phyloP scores from a whole-genome alignment of 2,113 vertebrate species.

The Amphilophus citrinellus region DNA sequence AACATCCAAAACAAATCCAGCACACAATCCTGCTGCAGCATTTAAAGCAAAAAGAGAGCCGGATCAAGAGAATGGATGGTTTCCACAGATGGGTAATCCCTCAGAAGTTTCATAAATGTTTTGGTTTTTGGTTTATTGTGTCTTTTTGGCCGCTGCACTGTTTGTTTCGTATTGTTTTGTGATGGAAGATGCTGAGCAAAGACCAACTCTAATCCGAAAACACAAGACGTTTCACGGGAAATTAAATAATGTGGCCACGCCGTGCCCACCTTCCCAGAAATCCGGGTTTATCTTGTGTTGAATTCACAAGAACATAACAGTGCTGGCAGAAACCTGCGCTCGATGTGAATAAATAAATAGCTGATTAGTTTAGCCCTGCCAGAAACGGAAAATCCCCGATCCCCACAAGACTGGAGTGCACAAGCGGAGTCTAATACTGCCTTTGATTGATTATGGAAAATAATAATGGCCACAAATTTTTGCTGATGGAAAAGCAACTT shows the following conservation, averaged over 20 bases:
- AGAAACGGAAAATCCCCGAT: slow-evolving; percentile 46
- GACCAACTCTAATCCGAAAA: slow-evolving; percentile 44
- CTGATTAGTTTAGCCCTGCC: slow-evolving; percentile 44
- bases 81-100: slow-evolving; percentile 18
- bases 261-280: slow-evolving; percentile 58
- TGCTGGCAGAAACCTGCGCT: slow-evolving; percentile 25
- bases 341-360: slow-evolving; percentile 62
- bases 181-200: slow-evolving; percentile 37
- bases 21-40: slow-evolving; percentile 24
- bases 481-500: slow-evolving; percentile 22
- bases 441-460: slow-evolving; percentile 52
- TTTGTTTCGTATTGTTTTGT: slow-evolving; percentile 53
- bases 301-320: slow-evolving; percentile 45
- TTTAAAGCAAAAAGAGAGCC: slow-evolving; percentile 22
- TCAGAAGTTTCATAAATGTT: slow-evolving; percentile 46
- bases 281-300: slow-evolving; percentile 45
- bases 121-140: slow-evolving; percentile 27
- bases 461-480: slow-evolving; percentile 8
- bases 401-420: slow-evolving; percentile 2
- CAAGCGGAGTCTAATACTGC: slow-evolving; percentile 17
- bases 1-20: slow-evolving; percentile 68
- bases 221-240: slow-evolving; percentile 58
- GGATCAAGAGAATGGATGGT: background rate
- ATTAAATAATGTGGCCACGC: slow-evolving; percentile 46
- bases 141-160: slow-evolving; percentile 29